Percentiles rank a stretch among this genome's conserved stretches.
Evolutionary conservation across 2,888 invertebrate species (phyloP).

Genomic region (Papilio gigon): DNA sequence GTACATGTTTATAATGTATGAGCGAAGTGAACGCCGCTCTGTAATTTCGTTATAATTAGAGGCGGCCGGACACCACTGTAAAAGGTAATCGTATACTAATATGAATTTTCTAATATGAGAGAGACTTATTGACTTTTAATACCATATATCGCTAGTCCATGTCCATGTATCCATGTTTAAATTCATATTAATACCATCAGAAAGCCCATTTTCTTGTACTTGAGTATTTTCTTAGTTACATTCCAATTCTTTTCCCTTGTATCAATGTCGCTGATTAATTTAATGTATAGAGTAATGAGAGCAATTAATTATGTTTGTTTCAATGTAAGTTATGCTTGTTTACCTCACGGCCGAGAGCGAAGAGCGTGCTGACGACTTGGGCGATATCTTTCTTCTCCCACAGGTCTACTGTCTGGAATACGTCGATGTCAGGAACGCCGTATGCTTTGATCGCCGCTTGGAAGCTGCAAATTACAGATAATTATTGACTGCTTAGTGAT

Average conservation of each 20-base stretch:
- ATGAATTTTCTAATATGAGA: too few species aligned
- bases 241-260: too few species aligned
- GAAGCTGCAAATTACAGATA: conserved; percentile 80
- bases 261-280: too few species aligned
- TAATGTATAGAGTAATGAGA: too few species aligned
- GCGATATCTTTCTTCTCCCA: conserved; percentile 97
- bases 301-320: too few species aligned
- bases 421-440: conserved; percentile 95
- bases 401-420: conserved; percentile 98
- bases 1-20: conserved; percentile 42
- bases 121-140: too few species aligned
- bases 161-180: too few species aligned
- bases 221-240: too few species aligned
- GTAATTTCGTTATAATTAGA: conserved; percentile 19
- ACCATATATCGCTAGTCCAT: too few species aligned
- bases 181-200: too few species aligned
- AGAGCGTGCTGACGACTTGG: conserved; percentile 92
- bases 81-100: not conserved
- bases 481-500: not conserved
- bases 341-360: conserved; percentile 92
- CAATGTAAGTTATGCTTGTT: too few species aligned
- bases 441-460: conserved; percentile 92
- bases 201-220: too few species aligned
- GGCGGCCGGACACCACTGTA: not conserved
- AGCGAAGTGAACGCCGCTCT: conserved; percentile 1